A percentile compares a stretch with the other conserved stretches of the same genome.
phyloP scores from a whole-genome alignment of 2,797 vertebrate species.

The Clarias fuscus region DNA sequence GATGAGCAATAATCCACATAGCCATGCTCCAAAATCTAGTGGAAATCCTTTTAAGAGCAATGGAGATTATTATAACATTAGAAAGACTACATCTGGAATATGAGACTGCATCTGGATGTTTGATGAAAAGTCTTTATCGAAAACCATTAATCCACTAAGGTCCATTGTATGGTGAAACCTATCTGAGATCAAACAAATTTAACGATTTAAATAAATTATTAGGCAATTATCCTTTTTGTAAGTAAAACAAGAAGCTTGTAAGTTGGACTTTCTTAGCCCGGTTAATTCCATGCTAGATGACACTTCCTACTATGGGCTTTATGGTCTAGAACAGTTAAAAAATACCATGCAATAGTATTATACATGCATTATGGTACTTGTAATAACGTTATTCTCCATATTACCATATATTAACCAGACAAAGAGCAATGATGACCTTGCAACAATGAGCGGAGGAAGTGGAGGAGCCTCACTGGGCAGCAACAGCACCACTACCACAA shows the following conservation, averaged over 20 bases:
- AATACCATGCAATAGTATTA: not conserved
- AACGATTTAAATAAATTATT: not conserved
- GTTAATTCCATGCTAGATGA: not conserved
- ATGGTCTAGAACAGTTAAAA: not conserved
- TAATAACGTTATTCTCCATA: not conserved
- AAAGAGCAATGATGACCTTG: slow-evolving; percentile 86
- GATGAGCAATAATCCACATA: not conserved
- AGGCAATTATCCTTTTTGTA: not conserved
- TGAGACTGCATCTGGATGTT: not conserved
- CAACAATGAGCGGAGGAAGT: slow-evolving; percentile 65
- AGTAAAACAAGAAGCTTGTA: not conserved
- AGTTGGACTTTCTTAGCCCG: not conserved
- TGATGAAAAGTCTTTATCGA: not conserved
- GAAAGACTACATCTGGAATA: not conserved
- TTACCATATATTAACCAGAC: slow-evolving; percentile 63
- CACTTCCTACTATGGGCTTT: not conserved
- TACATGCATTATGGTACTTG: not conserved
- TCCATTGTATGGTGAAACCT: not conserved
- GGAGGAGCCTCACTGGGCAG: slow-evolving; percentile 70
- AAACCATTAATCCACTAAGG: not conserved
- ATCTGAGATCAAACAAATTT: not conserved
- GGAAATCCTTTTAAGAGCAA: not conserved
- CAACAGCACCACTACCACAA: slow-evolving; percentile 68
- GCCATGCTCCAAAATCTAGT: not conserved
- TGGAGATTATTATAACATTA: not conserved